A percentile compares a stretch with the other conserved stretches of the same genome.
phyloP scores from a whole-genome alignment of 1,140 invertebrate species.

The Hycleus cichorii region DNA sequence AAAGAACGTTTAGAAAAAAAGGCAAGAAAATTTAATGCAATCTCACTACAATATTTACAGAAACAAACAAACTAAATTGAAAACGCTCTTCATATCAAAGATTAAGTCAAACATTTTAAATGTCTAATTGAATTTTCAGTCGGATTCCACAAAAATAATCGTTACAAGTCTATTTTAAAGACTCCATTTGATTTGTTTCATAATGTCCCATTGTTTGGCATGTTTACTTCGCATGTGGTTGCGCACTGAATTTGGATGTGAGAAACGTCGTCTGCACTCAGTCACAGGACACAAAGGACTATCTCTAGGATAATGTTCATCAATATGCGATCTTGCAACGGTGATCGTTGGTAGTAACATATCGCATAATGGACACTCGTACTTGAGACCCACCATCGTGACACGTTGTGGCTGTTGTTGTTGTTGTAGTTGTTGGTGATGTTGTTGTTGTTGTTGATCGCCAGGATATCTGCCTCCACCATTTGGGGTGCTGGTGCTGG shows the following conservation, averaged over 20 bases:
- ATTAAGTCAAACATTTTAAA: slow-evolving; percentile 13
- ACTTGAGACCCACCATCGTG: slow-evolving; percentile 31
- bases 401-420: slow-evolving; percentile 1
- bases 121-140: slow-evolving; percentile 4
- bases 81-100: no score
- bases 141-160: no score
- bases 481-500: slow-evolving; percentile 20
- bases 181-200: slow-evolving; percentile 73
- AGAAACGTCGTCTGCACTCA: slow-evolving; percentile 63
- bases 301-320: slow-evolving; percentile 72
- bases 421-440: not conserved
- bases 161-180: slow-evolving; percentile 9
- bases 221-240: slow-evolving; percentile 80
- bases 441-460: slow-evolving; percentile 7
- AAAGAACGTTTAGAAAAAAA: slow-evolving; percentile 2
- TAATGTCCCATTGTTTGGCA: slow-evolving; percentile 67
- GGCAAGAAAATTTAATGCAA: slow-evolving; percentile 3
- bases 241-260: slow-evolving; percentile 73
- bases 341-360: slow-evolving; percentile 54
- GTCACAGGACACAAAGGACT: slow-evolving; percentile 69
- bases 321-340: slow-evolving; percentile 62
- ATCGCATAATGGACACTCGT: slow-evolving; percentile 65
- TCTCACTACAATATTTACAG: slow-evolving; percentile 5
- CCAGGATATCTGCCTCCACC: slow-evolving; percentile 8
- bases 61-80: no score